phyloP scores from a whole-genome alignment of 1,140 invertebrate species.

The Belonocnema kinseyi region DNA sequence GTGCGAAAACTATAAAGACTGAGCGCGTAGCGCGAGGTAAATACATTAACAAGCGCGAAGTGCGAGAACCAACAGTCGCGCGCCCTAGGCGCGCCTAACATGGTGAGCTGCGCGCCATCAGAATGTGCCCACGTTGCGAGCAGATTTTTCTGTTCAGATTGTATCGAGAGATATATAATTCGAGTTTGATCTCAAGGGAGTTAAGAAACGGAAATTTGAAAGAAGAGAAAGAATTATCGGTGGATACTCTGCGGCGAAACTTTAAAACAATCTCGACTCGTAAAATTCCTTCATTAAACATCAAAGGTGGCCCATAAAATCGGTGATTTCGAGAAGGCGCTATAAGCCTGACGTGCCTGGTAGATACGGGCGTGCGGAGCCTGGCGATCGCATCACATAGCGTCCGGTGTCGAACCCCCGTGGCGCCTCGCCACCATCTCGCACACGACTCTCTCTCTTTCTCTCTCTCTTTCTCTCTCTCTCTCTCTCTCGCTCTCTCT shows the following conservation, averaged over 20 bases:
- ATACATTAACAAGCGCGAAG: too few relatives aligned
- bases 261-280: conserved; percentile 73
- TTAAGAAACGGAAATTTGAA: conserved; percentile 37
- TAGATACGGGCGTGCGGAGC: conserved; percentile 36
- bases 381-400: conserved; percentile 43
- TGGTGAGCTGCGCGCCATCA: too few relatives aligned
- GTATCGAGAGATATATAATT: not conserved
- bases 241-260: conserved; percentile 59
- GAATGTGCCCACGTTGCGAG: too few relatives aligned
- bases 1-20: too few relatives aligned
- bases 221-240: conserved; percentile 68
- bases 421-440: conserved; percentile 73
- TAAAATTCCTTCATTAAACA: conserved; percentile 75
- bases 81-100: too few relatives aligned
- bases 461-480: conserved; percentile 52
- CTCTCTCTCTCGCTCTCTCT: conserved; percentile 41
- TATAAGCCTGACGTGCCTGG: conserved; percentile 49
- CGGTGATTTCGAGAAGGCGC: conserved; percentile 66
- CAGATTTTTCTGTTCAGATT: too few relatives aligned
- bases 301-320: conserved; percentile 75
- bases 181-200: conserved; percentile 26
- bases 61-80: too few relatives aligned
- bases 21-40: too few relatives aligned
- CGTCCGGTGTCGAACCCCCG: conserved; percentile 75
- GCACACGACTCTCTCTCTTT: conserved; percentile 59